Percentiles rank a stretch among this genome's conserved stretches.
Conservation (phyloP, 2,888 invertebrate species). For the Dicranocentrus wangi region DNA sequence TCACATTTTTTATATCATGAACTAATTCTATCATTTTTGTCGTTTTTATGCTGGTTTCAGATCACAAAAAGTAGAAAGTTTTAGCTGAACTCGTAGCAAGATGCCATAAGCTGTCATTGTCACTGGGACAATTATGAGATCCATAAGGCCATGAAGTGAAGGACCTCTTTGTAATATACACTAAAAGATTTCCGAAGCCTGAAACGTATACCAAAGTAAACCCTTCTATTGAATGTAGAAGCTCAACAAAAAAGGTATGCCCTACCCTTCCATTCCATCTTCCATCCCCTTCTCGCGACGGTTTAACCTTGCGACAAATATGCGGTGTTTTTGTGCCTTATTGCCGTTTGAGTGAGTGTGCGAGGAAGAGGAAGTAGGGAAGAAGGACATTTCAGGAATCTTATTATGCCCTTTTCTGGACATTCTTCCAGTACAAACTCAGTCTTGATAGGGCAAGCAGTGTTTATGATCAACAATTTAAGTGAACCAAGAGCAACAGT, state of each 20-base stretch:
- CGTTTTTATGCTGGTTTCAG: not conserved
- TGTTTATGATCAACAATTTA: too few species aligned
- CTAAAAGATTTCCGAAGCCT: not conserved
- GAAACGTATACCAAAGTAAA: not conserved
- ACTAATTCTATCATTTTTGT: conserved; percentile 2
- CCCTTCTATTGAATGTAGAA: not conserved
- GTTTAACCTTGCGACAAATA: not conserved
- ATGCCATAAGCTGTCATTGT: not conserved
- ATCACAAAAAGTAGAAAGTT: conserved; percentile 4
- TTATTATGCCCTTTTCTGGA: too few species aligned
- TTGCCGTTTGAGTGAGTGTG: not conserved
- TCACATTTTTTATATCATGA: not conserved
- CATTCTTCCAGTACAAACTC: too few species aligned
- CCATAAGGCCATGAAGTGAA: conserved; percentile 39
- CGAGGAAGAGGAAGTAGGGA: too few species aligned
- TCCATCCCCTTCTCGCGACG: not conserved
- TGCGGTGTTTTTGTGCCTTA: not conserved
- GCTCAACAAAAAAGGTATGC: conserved; percentile 8
- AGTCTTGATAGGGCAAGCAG: too few species aligned
- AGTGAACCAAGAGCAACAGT: too few species aligned
- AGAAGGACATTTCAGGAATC: too few species aligned
- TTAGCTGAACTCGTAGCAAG: not conserved
- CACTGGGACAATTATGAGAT: conserved; percentile 31
- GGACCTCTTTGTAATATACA: not conserved
- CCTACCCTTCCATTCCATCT: not conserved